Conservation (phyloP, 2,113 vertebrate genomes). For the Capreolus pygargus region DNA sequence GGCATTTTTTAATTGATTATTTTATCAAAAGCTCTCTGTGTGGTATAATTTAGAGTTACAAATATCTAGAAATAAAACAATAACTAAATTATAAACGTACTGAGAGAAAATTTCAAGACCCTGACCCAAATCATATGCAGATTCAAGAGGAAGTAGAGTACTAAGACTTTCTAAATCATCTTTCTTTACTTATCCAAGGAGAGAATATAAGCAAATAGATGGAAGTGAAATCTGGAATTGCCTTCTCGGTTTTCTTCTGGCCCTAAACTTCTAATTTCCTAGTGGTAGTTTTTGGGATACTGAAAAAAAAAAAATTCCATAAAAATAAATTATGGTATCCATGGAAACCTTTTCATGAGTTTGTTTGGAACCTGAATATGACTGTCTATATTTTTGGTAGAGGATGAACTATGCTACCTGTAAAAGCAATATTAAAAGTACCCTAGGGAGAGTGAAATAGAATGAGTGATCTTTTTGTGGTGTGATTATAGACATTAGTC, state of each 20-base stretch:
- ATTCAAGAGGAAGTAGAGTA: background rate
- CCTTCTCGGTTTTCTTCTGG: background rate
- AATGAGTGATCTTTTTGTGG: slow-evolving; percentile 54
- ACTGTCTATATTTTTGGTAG: slow-evolving; percentile 56
- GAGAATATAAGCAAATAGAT: background rate
- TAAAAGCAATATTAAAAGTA: slow-evolving; percentile 64
- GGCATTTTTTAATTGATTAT: background rate
- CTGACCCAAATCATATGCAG: background rate
- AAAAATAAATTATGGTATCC: slow-evolving; percentile 36
- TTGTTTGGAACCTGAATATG: slow-evolving; percentile 27
- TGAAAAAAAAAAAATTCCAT: slow-evolving; percentile 10
- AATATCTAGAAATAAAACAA: slow-evolving; percentile 37
- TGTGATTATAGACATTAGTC: slow-evolving; percentile 67
- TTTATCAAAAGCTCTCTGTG: background rate
- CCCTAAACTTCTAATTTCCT: background rate
- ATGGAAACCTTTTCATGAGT: slow-evolving; percentile 58
- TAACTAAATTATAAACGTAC: background rate
- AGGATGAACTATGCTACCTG: slow-evolving; percentile 45
- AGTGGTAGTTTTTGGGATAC: background rate
- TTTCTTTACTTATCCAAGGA: background rate
- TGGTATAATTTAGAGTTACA: background rate
- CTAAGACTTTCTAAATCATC: background rate
- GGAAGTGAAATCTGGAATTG: background rate
- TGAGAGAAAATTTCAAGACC: slow-evolving; percentile 19
- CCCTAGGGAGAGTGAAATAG: slow-evolving; percentile 52